Percentiles rank a stretch among this genome's conserved stretches.
Conservation (phyloP, 2,113 vertebrate genomes). For the Hepsetus odoe region DNA sequence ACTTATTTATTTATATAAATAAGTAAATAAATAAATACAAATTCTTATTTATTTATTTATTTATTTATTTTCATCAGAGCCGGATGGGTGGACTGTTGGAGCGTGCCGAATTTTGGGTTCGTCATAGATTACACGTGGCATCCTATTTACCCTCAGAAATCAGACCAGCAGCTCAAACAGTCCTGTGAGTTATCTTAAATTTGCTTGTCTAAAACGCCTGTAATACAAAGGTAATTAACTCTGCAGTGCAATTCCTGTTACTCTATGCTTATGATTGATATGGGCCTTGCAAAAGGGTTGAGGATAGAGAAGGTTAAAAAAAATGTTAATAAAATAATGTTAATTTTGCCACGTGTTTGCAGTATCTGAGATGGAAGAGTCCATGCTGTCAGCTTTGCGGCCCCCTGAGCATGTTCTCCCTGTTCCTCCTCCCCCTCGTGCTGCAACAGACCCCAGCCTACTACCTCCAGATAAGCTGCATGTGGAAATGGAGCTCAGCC, state of each 20-base stretch:
- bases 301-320: too few species aligned
- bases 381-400: slow-evolving; percentile 88
- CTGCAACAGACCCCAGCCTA: slow-evolving; percentile 86
- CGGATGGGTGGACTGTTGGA: slow-evolving; percentile 98
- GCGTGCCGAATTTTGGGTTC: slow-evolving; percentile 90
- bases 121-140: slow-evolving; percentile 98
- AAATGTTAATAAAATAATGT: neutral
- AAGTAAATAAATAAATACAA: too few species aligned
- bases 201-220: neutral
- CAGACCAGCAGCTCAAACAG: slow-evolving; percentile 93
- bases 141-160: slow-evolving; percentile 96
- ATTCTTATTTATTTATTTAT: slow-evolving; percentile 16
- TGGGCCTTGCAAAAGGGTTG: too few species aligned
- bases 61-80: slow-evolving; percentile 71
- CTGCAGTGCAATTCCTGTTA: too few species aligned
- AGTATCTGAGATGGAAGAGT: slow-evolving; percentile 97
- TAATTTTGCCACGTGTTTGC: slow-evolving; percentile 18
- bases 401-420: slow-evolving; percentile 75
- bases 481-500: slow-evolving; percentile 93
- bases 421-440: slow-evolving; percentile 63
- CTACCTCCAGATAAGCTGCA: slow-evolving; percentile 91
- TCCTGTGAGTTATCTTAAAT: slow-evolving; percentile 80
- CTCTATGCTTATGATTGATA: too few species aligned
- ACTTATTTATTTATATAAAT: too few species aligned
- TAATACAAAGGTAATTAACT: too few species aligned